Evolutionary conservation across 1,140 invertebrate genomes (phyloP).

Genomic region (Probaryconus sp.): DNA sequence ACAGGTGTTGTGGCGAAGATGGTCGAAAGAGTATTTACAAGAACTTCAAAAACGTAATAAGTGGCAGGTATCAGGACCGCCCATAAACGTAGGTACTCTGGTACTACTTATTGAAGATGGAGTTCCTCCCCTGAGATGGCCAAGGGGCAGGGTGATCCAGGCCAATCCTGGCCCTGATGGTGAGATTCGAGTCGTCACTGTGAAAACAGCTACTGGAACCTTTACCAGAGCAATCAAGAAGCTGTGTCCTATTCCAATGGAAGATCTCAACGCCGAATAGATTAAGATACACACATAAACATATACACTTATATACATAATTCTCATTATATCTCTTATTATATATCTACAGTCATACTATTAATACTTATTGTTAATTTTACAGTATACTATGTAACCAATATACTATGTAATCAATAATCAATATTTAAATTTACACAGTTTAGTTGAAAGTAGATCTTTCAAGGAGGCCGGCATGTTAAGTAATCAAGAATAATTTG

Average conservation of each 20-base stretch:
- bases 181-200: conserved; percentile 29
- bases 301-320: too few species aligned
- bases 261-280: too few species aligned
- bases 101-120: conserved; percentile 51
- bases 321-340: too few species aligned
- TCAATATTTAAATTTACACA: not conserved
- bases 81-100: not conserved
- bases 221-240: conserved; percentile 23
- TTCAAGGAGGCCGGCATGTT: conserved; percentile 5
- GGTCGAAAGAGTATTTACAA: conserved; percentile 40
- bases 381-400: too few species aligned
- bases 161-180: conserved; percentile 51
- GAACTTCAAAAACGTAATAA: conserved; percentile 29
- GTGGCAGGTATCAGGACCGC: not conserved
- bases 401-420: too few species aligned
- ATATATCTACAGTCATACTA: too few species aligned
- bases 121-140: conserved; percentile 51
- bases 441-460: not conserved
- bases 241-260: conserved; percentile 22
- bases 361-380: too few species aligned
- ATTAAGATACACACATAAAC: too few species aligned
- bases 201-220: conserved; percentile 37
- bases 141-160: conserved; percentile 44
- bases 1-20: conserved; percentile 47
- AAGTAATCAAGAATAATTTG: too few species aligned